Evolutionary conservation across 2,113 vertebrate genomes (phyloP).

Genomic region (Paratilapia polleni): DNA sequence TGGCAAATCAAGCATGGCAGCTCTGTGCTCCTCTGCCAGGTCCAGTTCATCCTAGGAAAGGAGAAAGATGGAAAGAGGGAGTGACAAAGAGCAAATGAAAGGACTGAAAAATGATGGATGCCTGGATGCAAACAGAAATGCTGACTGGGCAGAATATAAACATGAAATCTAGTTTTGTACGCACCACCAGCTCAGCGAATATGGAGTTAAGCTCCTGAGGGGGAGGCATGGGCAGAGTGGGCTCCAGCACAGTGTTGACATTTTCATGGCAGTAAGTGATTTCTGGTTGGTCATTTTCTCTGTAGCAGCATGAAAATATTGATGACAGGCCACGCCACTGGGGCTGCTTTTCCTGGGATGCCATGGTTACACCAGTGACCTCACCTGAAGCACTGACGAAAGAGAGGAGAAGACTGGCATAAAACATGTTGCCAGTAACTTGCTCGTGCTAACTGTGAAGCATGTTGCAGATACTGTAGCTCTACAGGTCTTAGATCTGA

Average conservation of each 20-base stretch:
- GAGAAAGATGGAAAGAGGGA: not conserved
- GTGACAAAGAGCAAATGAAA: not conserved
- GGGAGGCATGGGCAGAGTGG: conserved; percentile 85
- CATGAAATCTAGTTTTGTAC: conserved; percentile 44
- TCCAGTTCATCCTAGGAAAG: conserved; percentile 90
- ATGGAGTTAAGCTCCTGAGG: conserved; percentile 88
- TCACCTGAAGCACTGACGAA: not conserved
- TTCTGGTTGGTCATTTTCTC: conserved; percentile 87
- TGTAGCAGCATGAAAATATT: conserved; percentile 92
- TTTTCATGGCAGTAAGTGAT: conserved; percentile 89
- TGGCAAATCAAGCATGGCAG: conserved; percentile 93
- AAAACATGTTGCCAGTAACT: too few relatives aligned
- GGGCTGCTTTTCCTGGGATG: conserved; percentile 83
- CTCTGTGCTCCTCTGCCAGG: conserved; percentile 90
- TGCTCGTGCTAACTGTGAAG: too few relatives aligned
- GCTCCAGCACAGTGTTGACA: conserved; percentile 86
- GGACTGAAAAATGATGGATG: not conserved
- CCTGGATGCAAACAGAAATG: not conserved
- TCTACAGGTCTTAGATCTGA: too few relatives aligned
- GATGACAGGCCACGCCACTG: conserved; percentile 81
- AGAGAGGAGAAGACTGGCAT: not conserved
- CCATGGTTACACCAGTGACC: conserved; percentile 78
- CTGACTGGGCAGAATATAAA: not conserved
- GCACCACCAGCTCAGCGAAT: conserved; percentile 93
- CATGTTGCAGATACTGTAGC: too few relatives aligned